These are phyloP conservation scores for Aldrovandia affinis DNA, from an alignment of 2,797 vertebrate genomes.

Conservation along the genomic window DNA sequence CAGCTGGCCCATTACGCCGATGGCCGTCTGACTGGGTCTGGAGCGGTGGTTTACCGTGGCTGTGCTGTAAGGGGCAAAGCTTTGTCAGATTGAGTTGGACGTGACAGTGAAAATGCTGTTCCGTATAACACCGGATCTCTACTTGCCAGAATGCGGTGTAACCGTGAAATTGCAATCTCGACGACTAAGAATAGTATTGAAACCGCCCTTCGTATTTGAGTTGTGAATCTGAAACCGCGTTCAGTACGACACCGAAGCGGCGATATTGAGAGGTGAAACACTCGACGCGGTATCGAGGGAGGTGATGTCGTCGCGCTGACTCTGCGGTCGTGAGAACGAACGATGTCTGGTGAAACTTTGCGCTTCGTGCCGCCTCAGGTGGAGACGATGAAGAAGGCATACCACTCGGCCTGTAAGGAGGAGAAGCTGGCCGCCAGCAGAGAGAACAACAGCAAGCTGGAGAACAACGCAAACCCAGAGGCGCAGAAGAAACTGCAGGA, in stretches of 20 bases:
- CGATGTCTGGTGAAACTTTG: background rate
- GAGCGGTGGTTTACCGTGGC: background rate
- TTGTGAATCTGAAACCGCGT: background rate
- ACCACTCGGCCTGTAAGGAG: slow-evolving; percentile 92
- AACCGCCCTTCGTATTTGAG: background rate
- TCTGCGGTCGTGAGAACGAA: background rate
- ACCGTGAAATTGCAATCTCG: background rate
- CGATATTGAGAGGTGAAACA: background rate
- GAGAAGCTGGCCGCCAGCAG: slow-evolving; percentile 91
- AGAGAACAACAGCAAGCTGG: slow-evolving; percentile 89
- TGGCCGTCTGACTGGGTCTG: background rate
- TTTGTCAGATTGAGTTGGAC: background rate
- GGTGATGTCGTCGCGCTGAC: background rate
- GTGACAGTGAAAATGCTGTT: background rate
- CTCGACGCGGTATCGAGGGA: background rate
- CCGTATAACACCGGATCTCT: background rate
- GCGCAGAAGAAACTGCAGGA: slow-evolving; percentile 95
- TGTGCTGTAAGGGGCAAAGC: background rate
- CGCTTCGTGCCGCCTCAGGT: slow-evolving; percentile 57
- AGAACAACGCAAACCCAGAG: slow-evolving; percentile 90
- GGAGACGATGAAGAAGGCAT: slow-evolving; percentile 88
- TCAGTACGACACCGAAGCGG: background rate
- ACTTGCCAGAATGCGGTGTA: background rate
- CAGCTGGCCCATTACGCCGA: background rate
- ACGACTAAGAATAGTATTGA: background rate